Evolutionary conservation across 30 jellyfish, hydroid and myxozoan genomes (phyloP).

Genomic region (Rhopilema esculentum): DNA sequence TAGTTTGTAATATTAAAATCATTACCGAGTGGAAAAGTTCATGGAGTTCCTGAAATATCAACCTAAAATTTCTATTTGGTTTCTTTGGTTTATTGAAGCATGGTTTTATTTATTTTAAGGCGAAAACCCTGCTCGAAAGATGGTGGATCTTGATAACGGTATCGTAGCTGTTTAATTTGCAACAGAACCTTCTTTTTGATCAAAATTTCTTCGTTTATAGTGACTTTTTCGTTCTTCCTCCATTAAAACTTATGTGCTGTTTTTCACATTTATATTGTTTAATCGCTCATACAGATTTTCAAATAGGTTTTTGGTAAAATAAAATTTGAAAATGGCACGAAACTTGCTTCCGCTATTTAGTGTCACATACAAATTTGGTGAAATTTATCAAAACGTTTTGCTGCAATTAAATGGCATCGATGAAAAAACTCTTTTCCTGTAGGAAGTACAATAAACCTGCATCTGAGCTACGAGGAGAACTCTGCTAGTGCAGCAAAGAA

Average conservation of each 20-base stretch:
- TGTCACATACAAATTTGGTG: too few relatives aligned
- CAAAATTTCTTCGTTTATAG: not conserved
- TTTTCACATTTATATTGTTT: too few relatives aligned
- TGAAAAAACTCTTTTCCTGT: not conserved
- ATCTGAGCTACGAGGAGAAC: slow-evolving; percentile 36
- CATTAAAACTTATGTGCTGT: too few relatives aligned
- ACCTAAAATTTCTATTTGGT: too few relatives aligned
- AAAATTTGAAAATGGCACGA: too few relatives aligned
- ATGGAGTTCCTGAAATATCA: too few relatives aligned
- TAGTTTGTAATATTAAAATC: too few relatives aligned
- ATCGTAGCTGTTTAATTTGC: not conserved
- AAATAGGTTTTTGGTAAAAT: too few relatives aligned
- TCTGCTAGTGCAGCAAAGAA: not conserved
- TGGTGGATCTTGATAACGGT: slow-evolving; percentile 92
- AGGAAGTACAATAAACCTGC: slow-evolving; percentile 53
- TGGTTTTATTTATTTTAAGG: slow-evolving; percentile 52
- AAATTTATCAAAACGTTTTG: not conserved
- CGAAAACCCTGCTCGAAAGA: slow-evolving; percentile 82
- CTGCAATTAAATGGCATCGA: not conserved
- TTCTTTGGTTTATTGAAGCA: too few relatives aligned
- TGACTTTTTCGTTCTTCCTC: not conserved
- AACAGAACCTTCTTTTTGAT: not conserved
- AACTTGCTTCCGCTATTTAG: too few relatives aligned
- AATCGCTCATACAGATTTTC: too few relatives aligned
- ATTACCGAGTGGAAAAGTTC: too few relatives aligned